Evolutionary conservation across 2,888 invertebrate genomes (phyloP).

Genomic region (Diachrysia chrysitis): DNA sequence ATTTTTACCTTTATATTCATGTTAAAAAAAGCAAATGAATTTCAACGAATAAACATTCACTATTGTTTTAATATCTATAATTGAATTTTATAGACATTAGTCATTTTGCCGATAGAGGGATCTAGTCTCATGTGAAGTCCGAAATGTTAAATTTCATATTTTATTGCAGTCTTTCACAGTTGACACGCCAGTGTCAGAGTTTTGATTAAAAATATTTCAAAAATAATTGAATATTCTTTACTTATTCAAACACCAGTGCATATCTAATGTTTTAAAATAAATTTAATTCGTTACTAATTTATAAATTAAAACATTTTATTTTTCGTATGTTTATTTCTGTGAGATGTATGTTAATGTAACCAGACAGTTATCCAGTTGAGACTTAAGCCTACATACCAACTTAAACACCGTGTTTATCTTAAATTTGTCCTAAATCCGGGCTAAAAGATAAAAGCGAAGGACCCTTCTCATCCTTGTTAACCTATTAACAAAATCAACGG

Average conservation of each 20-base stretch:
- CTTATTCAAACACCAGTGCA: too few relatives aligned
- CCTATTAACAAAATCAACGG: slow-evolving; percentile 2
- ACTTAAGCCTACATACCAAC: not conserved
- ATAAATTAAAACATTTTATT: not conserved
- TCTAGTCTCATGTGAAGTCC: too few relatives aligned
- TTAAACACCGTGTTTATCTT: not conserved
- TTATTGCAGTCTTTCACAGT: too few relatives aligned
- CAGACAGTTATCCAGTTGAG: not conserved
- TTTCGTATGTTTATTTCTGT: not conserved
- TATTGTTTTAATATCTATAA: not conserved
- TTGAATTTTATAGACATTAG: not conserved
- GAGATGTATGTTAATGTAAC: not conserved
- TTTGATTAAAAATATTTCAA: not conserved
- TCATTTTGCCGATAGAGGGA: too few relatives aligned
- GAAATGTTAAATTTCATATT: too few relatives aligned
- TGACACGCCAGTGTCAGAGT: too few relatives aligned
- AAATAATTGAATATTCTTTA: not conserved
- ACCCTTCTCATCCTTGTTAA: slow-evolving; percentile 2
- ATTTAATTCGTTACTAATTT: too few relatives aligned
- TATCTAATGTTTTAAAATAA: not conserved
- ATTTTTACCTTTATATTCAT: too few relatives aligned
- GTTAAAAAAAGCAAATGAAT: too few relatives aligned
- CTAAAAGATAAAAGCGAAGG: not conserved
- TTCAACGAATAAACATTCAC: not conserved
- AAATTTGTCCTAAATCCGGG: not conserved